Evolutionary conservation across 2,888 invertebrate genomes (phyloP), one percentile per base, ranked within the genome.

Genomic region (Euproctis similis): DNA sequence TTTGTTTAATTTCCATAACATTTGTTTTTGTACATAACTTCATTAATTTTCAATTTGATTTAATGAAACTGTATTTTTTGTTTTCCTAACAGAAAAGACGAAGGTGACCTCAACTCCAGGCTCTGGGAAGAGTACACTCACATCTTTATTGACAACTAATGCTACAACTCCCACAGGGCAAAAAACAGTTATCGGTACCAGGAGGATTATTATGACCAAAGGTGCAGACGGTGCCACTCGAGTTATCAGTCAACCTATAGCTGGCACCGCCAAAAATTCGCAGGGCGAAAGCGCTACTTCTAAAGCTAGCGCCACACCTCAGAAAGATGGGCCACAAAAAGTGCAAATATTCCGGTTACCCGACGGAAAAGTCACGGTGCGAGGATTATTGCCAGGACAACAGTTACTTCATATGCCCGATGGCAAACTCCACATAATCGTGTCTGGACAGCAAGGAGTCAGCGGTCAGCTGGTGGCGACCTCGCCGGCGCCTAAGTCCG

Each of bases 321-420:
- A 69, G 20, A 87, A 87, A 40, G 87, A 84, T 1, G 76, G 75
- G 4, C 84, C 82, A 4, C 94, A 95, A 64, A 92, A 93, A 62
- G 93, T 97, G 8, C 96, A 97, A 85, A 95, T 97, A 45, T 90
- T 95, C 55, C 91, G 95, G 44, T 90, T 93, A 0, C 92, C 95
- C 0, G 95, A 96, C 70, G 97, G 97, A 12, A 95, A 96, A 74
- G 85, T 97, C 8, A 94, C 96, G 52, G 96, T 97, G 1, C 90
- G 94, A 36, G 97, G 97, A 1, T 85, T 97, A 5, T 87, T 95
- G 70, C 94, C 96, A 24, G 97, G 96, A 29, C 97, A 97, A 63
- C 96, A 97, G 61, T 81, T 97, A 31, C 91, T 97, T 22, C 94
- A 96, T 66, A 92, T 96, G 88, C 92, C 96, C 0, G 97, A 97